Base-by-base conservation (phyloP, 2,113 vertebrate species). In the Hemicordylus capensis region DNA sequence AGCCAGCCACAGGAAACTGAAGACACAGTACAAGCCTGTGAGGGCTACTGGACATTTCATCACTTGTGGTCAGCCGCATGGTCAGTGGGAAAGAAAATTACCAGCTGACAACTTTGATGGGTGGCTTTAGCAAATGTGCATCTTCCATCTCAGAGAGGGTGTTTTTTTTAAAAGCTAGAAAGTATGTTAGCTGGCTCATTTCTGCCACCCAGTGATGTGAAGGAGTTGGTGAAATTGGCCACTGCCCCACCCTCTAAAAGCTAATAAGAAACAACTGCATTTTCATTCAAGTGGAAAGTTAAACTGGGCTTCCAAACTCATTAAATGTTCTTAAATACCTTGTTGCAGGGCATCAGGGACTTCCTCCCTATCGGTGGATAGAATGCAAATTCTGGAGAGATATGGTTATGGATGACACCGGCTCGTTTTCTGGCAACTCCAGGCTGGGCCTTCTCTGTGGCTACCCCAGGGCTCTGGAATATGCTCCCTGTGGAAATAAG, bases 301-400 rank as follows among this genome's bases (percentile, higher is more conserved):
- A 48, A 39, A 69, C 66, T 34, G n/a, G 83, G 84, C 89, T 86
- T 73, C 51, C 74, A 87, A 86, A 75, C 8, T 48, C 77, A 78
- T 63, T 81, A 76, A 91, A 74, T 6, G 64, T 76, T 54, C 11
- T 44, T 28, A 80, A 90, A 19, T 81, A 42, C 42, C 82, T 67
- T 44, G 54, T 51, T 46, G 75, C 42, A 1, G 20, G 22, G 31
- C 37, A n/a, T 42, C 79, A 77, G 44, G 46, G n/a, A 83, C 78
- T 9, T 77, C n/a, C 46, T 12, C 76, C 6, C 11, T 0, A 1
- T 59, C 34, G 80, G 81, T 48, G 17, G 61, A 46, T 44, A 85
- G 86, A 88, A 86, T 0, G 20, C 34, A 80, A 76, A 89, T n/a
- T 51, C 87, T n/a, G n/a, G n/a, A n/a, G n/a, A n/a, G n/a, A n/a